phyloP scores from a whole-genome alignment of 1,140 invertebrate genomes.

The Agrypnia vestita region DNA sequence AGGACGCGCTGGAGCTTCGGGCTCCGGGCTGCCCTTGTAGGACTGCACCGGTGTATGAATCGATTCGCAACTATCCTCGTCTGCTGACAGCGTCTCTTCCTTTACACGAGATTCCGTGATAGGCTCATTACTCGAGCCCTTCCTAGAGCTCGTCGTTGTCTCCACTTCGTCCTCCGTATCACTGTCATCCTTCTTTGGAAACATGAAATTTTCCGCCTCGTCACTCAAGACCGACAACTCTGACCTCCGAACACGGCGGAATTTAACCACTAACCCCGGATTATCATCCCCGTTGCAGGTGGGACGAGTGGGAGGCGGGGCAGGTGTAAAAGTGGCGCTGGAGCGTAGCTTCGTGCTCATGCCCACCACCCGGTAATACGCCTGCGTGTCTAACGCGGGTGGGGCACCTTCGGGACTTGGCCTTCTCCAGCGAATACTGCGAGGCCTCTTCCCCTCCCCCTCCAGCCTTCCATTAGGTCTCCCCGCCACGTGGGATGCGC shows the following conservation, averaged over 20 bases:
- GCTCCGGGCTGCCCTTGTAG: slow-evolving; percentile 1
- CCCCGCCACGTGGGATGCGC: neutral
- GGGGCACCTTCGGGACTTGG: slow-evolving; percentile 75
- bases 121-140: slow-evolving; percentile 50
- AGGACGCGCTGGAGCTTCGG: neutral
- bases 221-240: slow-evolving; percentile 84
- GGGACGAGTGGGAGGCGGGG: slow-evolving; percentile 63
- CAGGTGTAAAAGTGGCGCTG: slow-evolving; percentile 70
- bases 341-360: slow-evolving; percentile 80
- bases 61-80: slow-evolving; percentile 57
- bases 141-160: slow-evolving; percentile 57
- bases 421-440: slow-evolving; percentile 68
- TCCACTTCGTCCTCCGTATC: slow-evolving; percentile 71
- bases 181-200: slow-evolving; percentile 75
- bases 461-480: slow-evolving; percentile 48
- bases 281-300: slow-evolving; percentile 70
- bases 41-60: slow-evolving; percentile 33
- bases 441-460: slow-evolving; percentile 60
- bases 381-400: slow-evolving; percentile 76
- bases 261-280: slow-evolving; percentile 79
- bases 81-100: slow-evolving; percentile 57
- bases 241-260: slow-evolving; percentile 79
- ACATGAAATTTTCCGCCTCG: slow-evolving; percentile 89
- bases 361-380: slow-evolving; percentile 84
- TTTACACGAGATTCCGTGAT: slow-evolving; percentile 30